Evolutionary conservation across 2,888 invertebrate species (phyloP).

Genomic region (Drosophila niveifrons): DNA sequence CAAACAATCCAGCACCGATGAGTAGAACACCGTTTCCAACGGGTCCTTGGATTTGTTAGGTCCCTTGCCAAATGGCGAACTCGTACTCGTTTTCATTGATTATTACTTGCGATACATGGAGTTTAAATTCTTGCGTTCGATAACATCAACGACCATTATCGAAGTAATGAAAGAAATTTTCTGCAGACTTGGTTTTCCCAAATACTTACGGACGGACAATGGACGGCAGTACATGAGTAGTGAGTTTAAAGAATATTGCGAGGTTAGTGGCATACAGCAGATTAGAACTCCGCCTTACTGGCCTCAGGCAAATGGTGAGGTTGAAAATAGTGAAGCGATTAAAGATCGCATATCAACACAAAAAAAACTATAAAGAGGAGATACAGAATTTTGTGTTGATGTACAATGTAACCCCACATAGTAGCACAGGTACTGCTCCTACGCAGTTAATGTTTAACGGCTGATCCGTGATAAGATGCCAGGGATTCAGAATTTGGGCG

Average conservation of each 20-base stretch:
- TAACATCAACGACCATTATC: background rate
- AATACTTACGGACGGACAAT: constrained; percentile 4
- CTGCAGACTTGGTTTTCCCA: constrained; percentile 2
- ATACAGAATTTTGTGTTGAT: background rate
- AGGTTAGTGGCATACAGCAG: background rate
- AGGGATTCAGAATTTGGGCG: background rate
- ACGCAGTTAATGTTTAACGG: constrained; percentile 18
- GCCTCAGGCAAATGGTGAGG: constrained; percentile 28
- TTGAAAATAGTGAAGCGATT: constrained; percentile 25
- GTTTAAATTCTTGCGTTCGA: constrained; percentile 7
- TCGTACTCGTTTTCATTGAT: background rate
- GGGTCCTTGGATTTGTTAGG: background rate
- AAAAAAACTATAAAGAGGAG: constrained; percentile 1
- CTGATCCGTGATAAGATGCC: constrained; percentile 18
- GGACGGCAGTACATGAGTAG: background rate
- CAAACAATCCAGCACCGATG: constrained; percentile 1
- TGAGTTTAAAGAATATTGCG: constrained; percentile 2
- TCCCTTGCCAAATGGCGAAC: background rate
- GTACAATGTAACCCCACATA: constrained; percentile 1
- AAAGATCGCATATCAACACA: constrained; percentile 11
- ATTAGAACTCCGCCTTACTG: constrained; percentile 7
- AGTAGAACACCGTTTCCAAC: background rate
- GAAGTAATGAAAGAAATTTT: constrained; percentile 2
- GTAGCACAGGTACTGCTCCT: background rate
- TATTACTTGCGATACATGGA: constrained; percentile 12